phyloP scores from a whole-genome alignment of 2,797 vertebrate species.

The Chanos chanos region DNA sequence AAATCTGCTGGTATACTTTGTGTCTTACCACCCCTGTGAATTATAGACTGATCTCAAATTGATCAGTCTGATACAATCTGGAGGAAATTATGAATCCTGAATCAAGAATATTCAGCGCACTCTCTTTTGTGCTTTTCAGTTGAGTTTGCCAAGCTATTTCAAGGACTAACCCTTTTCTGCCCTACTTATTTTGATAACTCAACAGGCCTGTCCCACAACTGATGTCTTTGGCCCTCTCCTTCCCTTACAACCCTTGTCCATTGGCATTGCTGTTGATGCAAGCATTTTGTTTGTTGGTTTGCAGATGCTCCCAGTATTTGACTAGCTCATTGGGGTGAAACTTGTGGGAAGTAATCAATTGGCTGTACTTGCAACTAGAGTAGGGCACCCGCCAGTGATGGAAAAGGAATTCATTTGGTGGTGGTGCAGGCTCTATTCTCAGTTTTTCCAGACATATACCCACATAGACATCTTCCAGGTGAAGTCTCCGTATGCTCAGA shows the following conservation, averaged over 20 bases:
- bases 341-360: constrained; percentile 95
- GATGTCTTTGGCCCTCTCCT: constrained; percentile 69
- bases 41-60: no score
- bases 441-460: constrained; percentile 91
- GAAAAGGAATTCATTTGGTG: constrained; percentile 91
- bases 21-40: no score
- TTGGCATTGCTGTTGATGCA: constrained; percentile 82
- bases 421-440: constrained; percentile 83
- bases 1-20: no score
- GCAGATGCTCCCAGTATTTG: constrained; percentile 94
- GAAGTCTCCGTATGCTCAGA: constrained; percentile 78
- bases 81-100: no score
- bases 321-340: constrained; percentile 92
- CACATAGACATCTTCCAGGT: constrained; percentile 94
- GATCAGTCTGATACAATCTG: no score
- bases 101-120: no score
- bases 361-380: constrained; percentile 97
- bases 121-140: no score
- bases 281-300: constrained; percentile 90
- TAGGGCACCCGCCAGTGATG: constrained; percentile 98
- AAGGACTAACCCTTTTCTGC: no score
- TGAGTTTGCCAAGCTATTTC: no score
- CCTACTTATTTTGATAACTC: no score
- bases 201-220: constrained; percentile 61
- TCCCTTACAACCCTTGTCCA: no score